Percentiles rank a stretch among this genome's conserved stretches.
Evolutionary conservation across 2,113 vertebrate species (phyloP).

Genomic region (Talpa occidentalis): DNA sequence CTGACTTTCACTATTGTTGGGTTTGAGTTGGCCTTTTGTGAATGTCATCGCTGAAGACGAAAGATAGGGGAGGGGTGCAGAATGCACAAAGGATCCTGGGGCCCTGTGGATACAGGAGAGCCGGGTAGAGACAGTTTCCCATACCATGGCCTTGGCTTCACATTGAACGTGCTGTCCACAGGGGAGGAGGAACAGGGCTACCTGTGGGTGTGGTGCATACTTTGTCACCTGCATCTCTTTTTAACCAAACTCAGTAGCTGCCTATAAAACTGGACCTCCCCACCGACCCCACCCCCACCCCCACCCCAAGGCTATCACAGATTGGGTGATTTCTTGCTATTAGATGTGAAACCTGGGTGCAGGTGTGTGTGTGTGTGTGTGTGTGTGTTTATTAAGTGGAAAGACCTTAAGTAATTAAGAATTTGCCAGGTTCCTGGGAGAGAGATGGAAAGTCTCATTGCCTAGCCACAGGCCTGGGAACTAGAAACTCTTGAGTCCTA

Average conservation of each 20-base stretch:
- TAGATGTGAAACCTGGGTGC: neutral
- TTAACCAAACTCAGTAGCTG: neutral
- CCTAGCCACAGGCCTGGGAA: neutral
- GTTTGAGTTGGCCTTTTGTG: slow-evolving; percentile 18
- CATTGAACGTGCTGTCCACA: neutral
- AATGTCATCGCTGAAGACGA: slow-evolving; percentile 48
- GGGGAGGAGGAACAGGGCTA: neutral
- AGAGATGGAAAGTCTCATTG: neutral
- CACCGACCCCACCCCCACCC: neutral
- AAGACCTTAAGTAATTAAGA: slow-evolving; percentile 40
- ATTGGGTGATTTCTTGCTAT: slow-evolving; percentile 31
- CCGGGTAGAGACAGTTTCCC: neutral
- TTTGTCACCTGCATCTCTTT: neutral
- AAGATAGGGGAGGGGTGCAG: neutral
- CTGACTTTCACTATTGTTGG: slow-evolving; percentile 12
- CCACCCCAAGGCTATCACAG: neutral
- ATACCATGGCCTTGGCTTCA: neutral
- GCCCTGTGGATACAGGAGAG: neutral
- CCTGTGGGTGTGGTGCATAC: neutral
- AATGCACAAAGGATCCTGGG: neutral
- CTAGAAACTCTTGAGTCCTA: neutral
- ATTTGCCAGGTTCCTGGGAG: neutral
- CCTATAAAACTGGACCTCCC: neutral
- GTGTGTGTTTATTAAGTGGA: neutral
- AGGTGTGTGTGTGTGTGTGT: neutral